Evolutionary conservation across 2,888 invertebrate genomes (phyloP).

Genomic region (Merodon equestris): DNA sequence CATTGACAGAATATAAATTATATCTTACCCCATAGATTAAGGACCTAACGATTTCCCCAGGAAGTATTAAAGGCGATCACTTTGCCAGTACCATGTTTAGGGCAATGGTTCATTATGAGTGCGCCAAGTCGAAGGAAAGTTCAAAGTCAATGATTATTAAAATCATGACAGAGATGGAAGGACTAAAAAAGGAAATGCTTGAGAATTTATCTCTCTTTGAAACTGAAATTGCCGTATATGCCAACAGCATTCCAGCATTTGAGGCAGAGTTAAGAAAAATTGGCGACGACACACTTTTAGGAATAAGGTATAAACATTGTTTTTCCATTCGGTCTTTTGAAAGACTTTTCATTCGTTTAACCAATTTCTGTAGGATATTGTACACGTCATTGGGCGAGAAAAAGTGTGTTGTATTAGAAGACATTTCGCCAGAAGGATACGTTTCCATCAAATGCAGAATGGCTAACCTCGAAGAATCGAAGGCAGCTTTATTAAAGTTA

Average conservation of each 20-base stretch:
- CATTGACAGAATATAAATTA: too few species aligned
- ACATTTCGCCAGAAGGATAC: slow-evolving; percentile 55
- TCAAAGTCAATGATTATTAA: too few species aligned
- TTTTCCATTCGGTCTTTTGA: too few species aligned
- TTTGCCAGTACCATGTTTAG: too few species aligned
- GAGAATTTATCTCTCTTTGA: slow-evolving; percentile 69
- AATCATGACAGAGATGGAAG: too few species aligned
- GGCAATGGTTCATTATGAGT: too few species aligned
- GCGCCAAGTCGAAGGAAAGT: too few species aligned
- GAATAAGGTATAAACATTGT: slow-evolving; percentile 68
- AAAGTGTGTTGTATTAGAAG: slow-evolving; percentile 65
- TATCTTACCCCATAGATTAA: too few species aligned
- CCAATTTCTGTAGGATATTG: slow-evolving; percentile 48
- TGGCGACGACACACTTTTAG: slow-evolving; percentile 69
- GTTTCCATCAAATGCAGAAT: slow-evolving; percentile 40
- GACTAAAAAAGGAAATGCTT: slow-evolving; percentile 42
- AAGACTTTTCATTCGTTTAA: too few species aligned
- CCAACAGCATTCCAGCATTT: slow-evolving; percentile 71
- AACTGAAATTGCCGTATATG: slow-evolving; percentile 73
- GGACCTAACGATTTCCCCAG: too few species aligned
- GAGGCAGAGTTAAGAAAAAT: slow-evolving; percentile 69
- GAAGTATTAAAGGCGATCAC: too few species aligned
- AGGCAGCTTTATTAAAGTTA: slow-evolving; percentile 59
- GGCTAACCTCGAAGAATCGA: slow-evolving; percentile 54
- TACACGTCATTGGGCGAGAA: slow-evolving; percentile 48